Percentiles rank a stretch among this genome's conserved stretches.
phyloP scores from a whole-genome alignment of 2,113 vertebrate genomes.

The Entosphenus tridentatus region DNA sequence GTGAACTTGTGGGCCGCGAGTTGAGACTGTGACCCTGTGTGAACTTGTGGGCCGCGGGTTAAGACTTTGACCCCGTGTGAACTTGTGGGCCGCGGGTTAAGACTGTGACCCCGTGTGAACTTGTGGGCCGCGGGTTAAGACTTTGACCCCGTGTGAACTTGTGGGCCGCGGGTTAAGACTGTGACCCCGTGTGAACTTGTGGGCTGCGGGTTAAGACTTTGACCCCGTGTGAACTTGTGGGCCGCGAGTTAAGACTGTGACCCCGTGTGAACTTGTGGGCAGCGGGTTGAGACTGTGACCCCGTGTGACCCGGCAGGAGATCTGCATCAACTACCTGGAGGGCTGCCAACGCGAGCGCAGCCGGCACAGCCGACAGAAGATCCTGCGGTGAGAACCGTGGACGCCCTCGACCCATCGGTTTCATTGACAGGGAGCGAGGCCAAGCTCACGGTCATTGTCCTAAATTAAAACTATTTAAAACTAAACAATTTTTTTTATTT shows the following conservation, averaged over 20 bases:
- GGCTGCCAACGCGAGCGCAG: conserved; percentile 80
- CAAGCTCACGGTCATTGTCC: too few relatives aligned
- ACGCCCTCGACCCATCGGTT: not conserved
- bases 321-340: conserved; percentile 93
- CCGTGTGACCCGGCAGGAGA: conserved; percentile 31
- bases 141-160: not conserved
- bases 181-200: not conserved
- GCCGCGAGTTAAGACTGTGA: not conserved
- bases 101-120: not conserved
- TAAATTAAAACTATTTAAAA: too few relatives aligned
- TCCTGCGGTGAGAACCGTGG: conserved; percentile 38
- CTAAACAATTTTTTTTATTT: too few relatives aligned
- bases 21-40: not conserved
- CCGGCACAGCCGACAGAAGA: conserved; percentile 78
- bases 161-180: not conserved
- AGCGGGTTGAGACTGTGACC: not conserved
- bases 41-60: not conserved
- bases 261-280: not conserved
- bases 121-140: not conserved
- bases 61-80: not conserved
- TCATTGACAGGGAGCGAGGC: too few relatives aligned
- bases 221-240: not conserved
- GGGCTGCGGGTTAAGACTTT: not conserved
- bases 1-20: not conserved
- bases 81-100: not conserved